Conservation (phyloP, 1,140 invertebrate genomes). For the Phthorimaea operculella region DNA sequence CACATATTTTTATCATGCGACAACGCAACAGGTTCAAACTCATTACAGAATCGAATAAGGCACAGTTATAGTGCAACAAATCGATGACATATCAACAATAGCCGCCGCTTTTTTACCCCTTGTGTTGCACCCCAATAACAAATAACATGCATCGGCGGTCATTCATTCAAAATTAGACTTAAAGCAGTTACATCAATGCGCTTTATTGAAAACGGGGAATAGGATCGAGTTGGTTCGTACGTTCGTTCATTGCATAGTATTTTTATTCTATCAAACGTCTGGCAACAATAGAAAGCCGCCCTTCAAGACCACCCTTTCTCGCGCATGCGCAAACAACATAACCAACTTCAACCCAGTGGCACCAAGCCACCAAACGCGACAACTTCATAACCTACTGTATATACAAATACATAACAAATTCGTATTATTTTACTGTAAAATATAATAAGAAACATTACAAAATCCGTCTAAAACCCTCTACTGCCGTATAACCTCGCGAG, state of each 20-base stretch:
- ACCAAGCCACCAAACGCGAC: constrained; percentile 42
- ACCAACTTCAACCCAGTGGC: constrained; percentile 38
- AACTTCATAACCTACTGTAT: constrained; percentile 59
- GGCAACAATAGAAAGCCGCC: constrained; percentile 50
- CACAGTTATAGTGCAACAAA: constrained; percentile 13
- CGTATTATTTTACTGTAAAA: constrained; percentile 43
- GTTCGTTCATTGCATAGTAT: not conserved
- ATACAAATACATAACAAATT: constrained; percentile 64
- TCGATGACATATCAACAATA: constrained; percentile 38
- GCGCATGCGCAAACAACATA: constrained; percentile 42
- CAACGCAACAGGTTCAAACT: not conserved
- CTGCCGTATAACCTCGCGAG: not conserved
- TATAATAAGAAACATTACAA: constrained; percentile 46
- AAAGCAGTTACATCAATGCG: too few species aligned
- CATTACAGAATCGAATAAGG: too few species aligned
- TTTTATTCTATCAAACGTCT: constrained; percentile 40
- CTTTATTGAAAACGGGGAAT: too few species aligned
- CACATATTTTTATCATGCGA: too few species aligned
- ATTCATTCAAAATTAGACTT: too few species aligned
- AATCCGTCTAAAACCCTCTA: constrained; percentile 42
- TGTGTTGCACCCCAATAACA: constrained; percentile 15
- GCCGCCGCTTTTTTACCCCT: constrained; percentile 21
- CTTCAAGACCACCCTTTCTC: constrained; percentile 33
- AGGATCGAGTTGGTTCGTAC: too few species aligned
- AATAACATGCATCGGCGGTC: not conserved